Conservation (phyloP, 2,113 vertebrate species). For the Podilymbus podiceps region DNA sequence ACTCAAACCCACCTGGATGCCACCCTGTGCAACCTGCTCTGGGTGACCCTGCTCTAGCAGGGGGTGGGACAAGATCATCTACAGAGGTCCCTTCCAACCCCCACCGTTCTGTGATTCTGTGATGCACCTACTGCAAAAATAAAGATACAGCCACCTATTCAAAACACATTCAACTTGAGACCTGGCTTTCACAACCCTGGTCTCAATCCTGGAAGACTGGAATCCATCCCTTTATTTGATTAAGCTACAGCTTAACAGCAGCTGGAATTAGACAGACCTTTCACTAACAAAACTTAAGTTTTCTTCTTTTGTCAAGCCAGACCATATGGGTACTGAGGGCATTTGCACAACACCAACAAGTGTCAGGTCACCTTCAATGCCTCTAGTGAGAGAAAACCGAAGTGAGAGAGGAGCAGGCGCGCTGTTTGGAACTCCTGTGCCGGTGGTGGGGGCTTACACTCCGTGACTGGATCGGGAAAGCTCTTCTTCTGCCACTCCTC, state of each 20-base stretch:
- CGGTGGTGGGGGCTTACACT: conserved; percentile 89
- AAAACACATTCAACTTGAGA: background rate
- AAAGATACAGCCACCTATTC: background rate
- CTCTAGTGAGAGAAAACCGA: conserved; percentile 93
- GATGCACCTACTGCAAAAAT: background rate
- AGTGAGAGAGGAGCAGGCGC: conserved; percentile 93
- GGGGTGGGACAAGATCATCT: too few relatives aligned
- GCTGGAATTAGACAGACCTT: background rate
- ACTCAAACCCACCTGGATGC: too few relatives aligned
- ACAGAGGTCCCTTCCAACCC: too few relatives aligned
- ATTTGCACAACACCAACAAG: background rate
- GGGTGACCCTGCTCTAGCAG: too few relatives aligned
- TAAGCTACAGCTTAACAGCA: background rate
- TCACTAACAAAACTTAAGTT: background rate
- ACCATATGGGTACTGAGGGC: background rate
- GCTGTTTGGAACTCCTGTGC: conserved; percentile 96
- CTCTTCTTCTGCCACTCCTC: conserved; percentile 83
- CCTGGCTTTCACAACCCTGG: background rate
- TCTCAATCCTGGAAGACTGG: background rate
- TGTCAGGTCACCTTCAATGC: conserved; percentile 86
- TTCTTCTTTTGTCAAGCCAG: background rate
- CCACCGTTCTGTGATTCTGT: too few relatives aligned
- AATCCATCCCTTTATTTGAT: background rate
- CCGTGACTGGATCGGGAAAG: conserved; percentile 87
- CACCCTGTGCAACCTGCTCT: too few relatives aligned